Base-by-base conservation (phyloP, 23 tunicate genomes). In the Halocynthia roretzi region DNA sequence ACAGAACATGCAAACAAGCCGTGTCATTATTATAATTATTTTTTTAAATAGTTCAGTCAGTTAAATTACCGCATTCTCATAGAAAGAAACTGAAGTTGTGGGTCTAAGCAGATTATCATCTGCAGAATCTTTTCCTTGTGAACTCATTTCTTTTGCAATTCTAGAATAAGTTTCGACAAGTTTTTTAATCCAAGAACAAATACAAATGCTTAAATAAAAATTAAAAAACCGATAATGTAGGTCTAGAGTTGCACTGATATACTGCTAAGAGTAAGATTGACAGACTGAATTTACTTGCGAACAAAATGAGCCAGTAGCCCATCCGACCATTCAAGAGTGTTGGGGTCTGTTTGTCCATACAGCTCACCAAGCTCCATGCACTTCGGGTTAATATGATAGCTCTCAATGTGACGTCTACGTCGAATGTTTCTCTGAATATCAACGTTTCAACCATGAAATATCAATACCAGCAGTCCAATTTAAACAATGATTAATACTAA, bases 271-370 rank as follows among this genome's bases (percentile, higher is more conserved):
- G 18, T n/a, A 60, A n/a, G 18, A 15, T 60, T 60, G 64, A 60
- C 17, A 60, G n/a, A 17, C 18, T 60, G 19, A 9, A 70, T 81
- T 71, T 68, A 92, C 98, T 80, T 92, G 69, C 98, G 67, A 19
- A 92, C 87, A 48, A 92, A 67, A 61, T 82, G 83, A 5, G 98
- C 85, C 31, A 92, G 92, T 52, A 92, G 80, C 5, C 98, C 98
- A 73, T 92, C 98, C 31, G 90, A 83, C 98, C 98, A 92, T 60
- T 92, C 98, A 70, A 92, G 51, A 19, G 98, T 92, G 65, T 92
- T 92, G 7, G 87, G 87, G 70, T 92, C 98, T 19, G 88, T 83
- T 63, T 69, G 89, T 5, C 98, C 98, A 70, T 92, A 92, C 70
- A 92, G 76, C 55, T 92, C 98, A 52, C 98, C 98, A 62, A 92